Conservation (phyloP, 2,888 invertebrate genomes). For the Abrostola tripartita region DNA sequence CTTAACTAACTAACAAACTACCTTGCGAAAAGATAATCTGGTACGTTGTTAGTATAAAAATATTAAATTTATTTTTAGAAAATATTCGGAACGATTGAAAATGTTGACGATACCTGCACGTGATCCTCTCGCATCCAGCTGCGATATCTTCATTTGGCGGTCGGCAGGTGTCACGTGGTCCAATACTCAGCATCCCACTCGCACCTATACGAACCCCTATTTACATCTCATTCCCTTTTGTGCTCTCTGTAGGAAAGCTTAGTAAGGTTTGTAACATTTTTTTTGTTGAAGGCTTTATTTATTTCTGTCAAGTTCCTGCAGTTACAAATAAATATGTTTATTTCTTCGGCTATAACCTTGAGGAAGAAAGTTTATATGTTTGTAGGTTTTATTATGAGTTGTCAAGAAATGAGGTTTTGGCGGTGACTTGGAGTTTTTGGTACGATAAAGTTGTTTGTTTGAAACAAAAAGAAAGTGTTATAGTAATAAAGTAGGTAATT, state of each 20-base stretch:
- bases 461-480: too few species aligned
- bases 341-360: slow-evolving; percentile 51
- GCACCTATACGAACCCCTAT: slow-evolving; percentile 47
- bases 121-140: slow-evolving; percentile 83
- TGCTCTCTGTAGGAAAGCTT: slow-evolving; percentile 78
- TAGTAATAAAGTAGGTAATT: not conserved
- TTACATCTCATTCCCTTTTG: slow-evolving; percentile 72
- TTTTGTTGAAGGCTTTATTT: slow-evolving; percentile 82
- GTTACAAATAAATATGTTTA: slow-evolving; percentile 76
- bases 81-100: slow-evolving; percentile 16
- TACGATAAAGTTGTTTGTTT: too few species aligned
- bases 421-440: slow-evolving; percentile 29
- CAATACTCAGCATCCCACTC: slow-evolving; percentile 63
- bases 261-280: slow-evolving; percentile 72
- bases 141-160: slow-evolving; percentile 88
- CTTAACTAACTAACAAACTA: too few species aligned
- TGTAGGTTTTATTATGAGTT: slow-evolving; percentile 33
- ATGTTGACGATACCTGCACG: slow-evolving; percentile 70
- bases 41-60: too few species aligned
- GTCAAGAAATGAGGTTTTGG: slow-evolving; percentile 21
- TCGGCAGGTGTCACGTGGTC: slow-evolving; percentile 87
- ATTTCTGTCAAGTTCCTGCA: slow-evolving; percentile 78
- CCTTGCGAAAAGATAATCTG: too few species aligned
- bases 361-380: slow-evolving; percentile 49
- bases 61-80: not conserved